Base-by-base conservation (phyloP, 2,888 invertebrate species). In the Mantis religiosa region DNA sequence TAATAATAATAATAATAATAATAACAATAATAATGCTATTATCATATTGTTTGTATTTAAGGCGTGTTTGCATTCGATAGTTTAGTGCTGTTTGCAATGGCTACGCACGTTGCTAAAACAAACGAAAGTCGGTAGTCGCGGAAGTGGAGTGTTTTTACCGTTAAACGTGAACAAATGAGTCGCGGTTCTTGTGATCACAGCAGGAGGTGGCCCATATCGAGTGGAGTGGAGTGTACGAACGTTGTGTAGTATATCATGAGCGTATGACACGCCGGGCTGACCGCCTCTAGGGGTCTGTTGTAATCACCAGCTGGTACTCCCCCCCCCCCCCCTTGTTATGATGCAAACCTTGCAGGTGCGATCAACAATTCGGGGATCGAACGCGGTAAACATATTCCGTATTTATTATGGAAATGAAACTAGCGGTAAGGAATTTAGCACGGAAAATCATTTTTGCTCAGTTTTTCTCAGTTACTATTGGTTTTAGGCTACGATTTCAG, bases 201-300 rank as follows among this genome's bases (percentile, higher is more conserved):
- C 54, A 20, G 54, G 54, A 71, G 54, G 54, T 71, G 54, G 20
- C 54, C 54, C 54, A 47, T 47, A 27, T 41, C n/a, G 85, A 85
- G 85, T 47, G 85, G 25, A 41, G 47, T 47, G 85, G 85, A 85
- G 54, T 85, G 85, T 47, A 85, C n/a, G 4, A 41, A 41, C 25
- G 15, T 25, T 71, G 54, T 9, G 87, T 30, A 82, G 81, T 87
- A 87, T 87, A 87, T 87, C 87, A 87, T 87, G 30, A 28, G 30
- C 25, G 30, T 81, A 87, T 81, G 87, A 87, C 87, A 87, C 87
- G 87, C 30, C 25, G n/a, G 87, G 81, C 87, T 87, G 28, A 34
- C 81, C 81, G 81, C 30, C 30, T n/a, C 15, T 15, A 82, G 87
- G 41, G 54, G 20, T 71, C 54, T 82, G 81, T 82, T 81, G 82